These are phyloP conservation scores for Nycticryphes semicollaris DNA, from an alignment of 2,113 vertebrate genomes.

Conservation along the genomic window DNA sequence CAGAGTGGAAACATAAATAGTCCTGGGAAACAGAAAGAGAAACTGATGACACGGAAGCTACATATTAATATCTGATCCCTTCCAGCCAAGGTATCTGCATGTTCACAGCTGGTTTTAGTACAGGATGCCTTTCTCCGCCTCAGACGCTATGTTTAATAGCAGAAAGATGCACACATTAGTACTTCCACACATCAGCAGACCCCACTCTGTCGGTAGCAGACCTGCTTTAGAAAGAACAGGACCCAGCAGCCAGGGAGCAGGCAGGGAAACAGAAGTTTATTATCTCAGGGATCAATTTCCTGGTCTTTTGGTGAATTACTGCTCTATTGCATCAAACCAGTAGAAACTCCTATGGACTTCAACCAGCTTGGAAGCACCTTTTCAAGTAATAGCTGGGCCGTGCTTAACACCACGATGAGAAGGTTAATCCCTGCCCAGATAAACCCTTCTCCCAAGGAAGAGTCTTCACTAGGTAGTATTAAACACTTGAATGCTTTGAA, in stretches of 20 bases:
- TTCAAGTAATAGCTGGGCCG: background rate
- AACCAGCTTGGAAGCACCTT: background rate
- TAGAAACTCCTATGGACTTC: background rate
- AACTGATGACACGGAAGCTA: background rate
- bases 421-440: background rate
- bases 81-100: background rate
- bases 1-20: background rate
- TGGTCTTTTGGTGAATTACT: background rate
- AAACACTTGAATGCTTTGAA: background rate
- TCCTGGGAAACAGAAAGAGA: background rate
- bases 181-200: background rate
- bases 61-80: background rate
- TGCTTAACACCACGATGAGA: background rate
- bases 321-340: background rate
- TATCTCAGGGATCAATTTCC: background rate
- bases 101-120: background rate
- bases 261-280: background rate
- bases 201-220: background rate
- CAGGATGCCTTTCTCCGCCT: background rate
- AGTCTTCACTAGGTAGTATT: background rate
- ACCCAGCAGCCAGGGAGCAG: background rate
- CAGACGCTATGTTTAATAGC: background rate
- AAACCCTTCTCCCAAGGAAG: background rate
- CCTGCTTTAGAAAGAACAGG: background rate
- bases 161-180: background rate